Base-by-base conservation (phyloP, 2,113 vertebrate genomes). In the Perca fluviatilis region DNA sequence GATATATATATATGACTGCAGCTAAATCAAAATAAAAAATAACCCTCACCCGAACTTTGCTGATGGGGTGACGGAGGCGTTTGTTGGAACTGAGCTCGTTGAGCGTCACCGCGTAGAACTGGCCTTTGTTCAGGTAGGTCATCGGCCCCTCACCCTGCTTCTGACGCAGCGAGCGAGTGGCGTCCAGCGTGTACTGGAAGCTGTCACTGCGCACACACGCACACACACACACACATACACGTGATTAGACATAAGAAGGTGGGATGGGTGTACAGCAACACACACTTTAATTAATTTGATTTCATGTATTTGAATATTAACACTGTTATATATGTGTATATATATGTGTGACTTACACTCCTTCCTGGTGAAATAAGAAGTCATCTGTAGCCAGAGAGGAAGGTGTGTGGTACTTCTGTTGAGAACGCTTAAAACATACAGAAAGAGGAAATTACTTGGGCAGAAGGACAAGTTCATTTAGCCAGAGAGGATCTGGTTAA, bases 121-220 rank as follows among this genome's bases (percentile, higher is more conserved):
- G 98, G 78, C 98, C 98, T 90, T 99, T 99, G 95, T 99, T 99
- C 95, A 99, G 86, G 89, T 99, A 99, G 25, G 97, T 99, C 98
- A 99, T 99, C 1, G 98, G 98, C 2, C 97, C 98, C 70, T 99
- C 98, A 5, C 97, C 97, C 88, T 98, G 97, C 91, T 98, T 99
- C 86, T 98, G 97, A 14, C 98, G 97, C 36, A 98, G 96, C 1
- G 98, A 99, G 68, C 97, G 98, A 43, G 96, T 97, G 23, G 98
- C 98, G 73, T 99, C 98, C 92, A 99, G 90, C 0, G 95, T 97
- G 82, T 99, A 99, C 75, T 97, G 97, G 94, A 99, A 98, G 3
- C 97, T 97, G 86, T 97, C 97, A 54, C 96, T 97, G 91, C 1
- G 61, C n/a, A 77, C 70, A 69, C n/a, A 67, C 18, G 79, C 46